Evolutionary conservation across 2,113 vertebrate genomes (phyloP).

Genomic region (Rousettus leschenaultii): DNA sequence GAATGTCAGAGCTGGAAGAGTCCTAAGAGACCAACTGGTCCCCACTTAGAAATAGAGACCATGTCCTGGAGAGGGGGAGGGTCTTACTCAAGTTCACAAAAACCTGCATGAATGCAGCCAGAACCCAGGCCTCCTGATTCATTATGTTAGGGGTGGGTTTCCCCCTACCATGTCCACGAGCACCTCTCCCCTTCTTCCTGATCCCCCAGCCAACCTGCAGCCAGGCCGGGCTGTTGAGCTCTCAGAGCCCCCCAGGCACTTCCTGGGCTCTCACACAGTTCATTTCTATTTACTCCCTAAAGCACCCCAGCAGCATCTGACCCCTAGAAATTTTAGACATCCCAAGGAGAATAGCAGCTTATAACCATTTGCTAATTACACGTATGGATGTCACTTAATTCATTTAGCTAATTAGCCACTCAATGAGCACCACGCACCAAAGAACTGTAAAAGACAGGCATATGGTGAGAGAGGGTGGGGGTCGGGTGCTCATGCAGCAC

Average conservation of each 20-base stretch:
- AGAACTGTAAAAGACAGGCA: conserved; percentile 84
- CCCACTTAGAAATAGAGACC: neutral
- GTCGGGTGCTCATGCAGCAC: conserved; percentile 23
- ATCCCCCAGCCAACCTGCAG: neutral
- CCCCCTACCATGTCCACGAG: neutral
- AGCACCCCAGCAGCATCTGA: conserved; percentile 69
- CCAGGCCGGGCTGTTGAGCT: neutral
- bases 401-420: conserved; percentile 88
- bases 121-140: neutral
- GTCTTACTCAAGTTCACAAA: neutral
- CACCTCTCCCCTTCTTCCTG: neutral
- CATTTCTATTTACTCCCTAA: conserved; percentile 58
- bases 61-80: neutral
- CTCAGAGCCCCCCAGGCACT: neutral
- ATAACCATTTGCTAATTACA: conserved; percentile 85
- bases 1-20: neutral
- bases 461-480: conserved; percentile 74
- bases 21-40: neutral
- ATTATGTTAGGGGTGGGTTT: neutral
- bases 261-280: neutral
- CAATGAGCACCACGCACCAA: conserved; percentile 81
- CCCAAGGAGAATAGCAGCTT: conserved; percentile 85
- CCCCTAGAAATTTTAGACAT: conserved; percentile 80
- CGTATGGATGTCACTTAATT: conserved; percentile 87
- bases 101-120: neutral